A percentile compares a stretch with the other conserved stretches of the same genome.
Conservation (phyloP, 2,888 invertebrate genomes). For the Ethmia dodecea region DNA sequence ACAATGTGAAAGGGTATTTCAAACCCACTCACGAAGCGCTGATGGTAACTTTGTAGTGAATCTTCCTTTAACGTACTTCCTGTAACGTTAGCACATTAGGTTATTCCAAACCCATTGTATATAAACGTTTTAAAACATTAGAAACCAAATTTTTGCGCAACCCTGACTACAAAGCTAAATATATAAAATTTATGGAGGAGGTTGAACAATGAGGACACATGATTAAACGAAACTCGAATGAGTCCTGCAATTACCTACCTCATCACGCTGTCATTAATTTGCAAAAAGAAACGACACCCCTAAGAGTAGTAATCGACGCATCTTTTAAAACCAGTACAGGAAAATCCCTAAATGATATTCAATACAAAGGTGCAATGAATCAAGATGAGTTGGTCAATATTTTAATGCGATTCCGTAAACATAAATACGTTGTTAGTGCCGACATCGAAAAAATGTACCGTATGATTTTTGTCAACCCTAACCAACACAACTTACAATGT, state of each 20-base stretch:
- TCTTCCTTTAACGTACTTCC: constrained; percentile 3
- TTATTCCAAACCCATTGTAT: constrained; percentile 1
- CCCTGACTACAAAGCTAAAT: constrained; percentile 6
- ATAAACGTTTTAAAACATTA: constrained; percentile 3
- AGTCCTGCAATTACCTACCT: constrained; percentile 5
- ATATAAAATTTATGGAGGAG: constrained; percentile 6
- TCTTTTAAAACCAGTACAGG: constrained; percentile 4
- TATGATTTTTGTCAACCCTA: constrained; percentile 7
- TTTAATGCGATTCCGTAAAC: constrained; percentile 7
- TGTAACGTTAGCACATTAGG: constrained; percentile 2
- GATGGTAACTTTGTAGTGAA: constrained; percentile 11
- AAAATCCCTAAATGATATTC: constrained; percentile 10
- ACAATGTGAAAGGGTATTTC: constrained; percentile 7
- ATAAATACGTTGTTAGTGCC: constrained; percentile 7
- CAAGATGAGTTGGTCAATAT: constrained; percentile 11
- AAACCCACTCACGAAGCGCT: constrained; percentile 5
- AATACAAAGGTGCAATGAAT: constrained; percentile 8
- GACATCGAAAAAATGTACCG: constrained; percentile 13
- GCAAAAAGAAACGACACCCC: constrained; percentile 6
- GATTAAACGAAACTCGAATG: constrained; percentile 2
- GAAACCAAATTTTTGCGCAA: constrained; percentile 4
- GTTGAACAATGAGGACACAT: constrained; percentile 4
- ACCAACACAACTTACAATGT: constrained; percentile 5
- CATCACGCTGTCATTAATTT: constrained; percentile 5
- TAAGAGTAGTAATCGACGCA: constrained; percentile 7